Percentiles rank a stretch among this genome's conserved stretches.
phyloP scores from a whole-genome alignment of 2,888 invertebrate species.

The Pristionchus entomophagus region DNA sequence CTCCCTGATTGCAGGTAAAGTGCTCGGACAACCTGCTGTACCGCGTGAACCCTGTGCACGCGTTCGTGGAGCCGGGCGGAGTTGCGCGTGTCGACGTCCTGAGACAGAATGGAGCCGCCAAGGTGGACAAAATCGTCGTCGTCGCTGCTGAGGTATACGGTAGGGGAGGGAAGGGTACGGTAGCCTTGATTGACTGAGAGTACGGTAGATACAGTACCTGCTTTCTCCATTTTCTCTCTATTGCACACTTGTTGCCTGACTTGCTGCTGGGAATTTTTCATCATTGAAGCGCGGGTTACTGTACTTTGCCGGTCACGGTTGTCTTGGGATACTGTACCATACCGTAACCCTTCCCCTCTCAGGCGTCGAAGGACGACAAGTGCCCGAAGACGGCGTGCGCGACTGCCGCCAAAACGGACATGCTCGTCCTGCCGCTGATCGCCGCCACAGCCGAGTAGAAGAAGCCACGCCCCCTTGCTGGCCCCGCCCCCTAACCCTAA shows the following conservation, averaged over 20 bases:
- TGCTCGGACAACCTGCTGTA: conserved; percentile 48
- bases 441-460: conserved; percentile 9
- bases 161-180: not conserved
- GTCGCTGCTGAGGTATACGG: conserved; percentile 39
- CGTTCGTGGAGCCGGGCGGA: conserved; percentile 42
- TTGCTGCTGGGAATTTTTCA: too few species aligned
- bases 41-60: conserved; percentile 44
- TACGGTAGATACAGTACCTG: not conserved
- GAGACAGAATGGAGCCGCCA: conserved; percentile 45
- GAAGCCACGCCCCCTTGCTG: not conserved
- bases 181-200: not conserved
- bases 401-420: not conserved
- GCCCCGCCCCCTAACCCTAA: not conserved
- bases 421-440: conserved; percentile 20
- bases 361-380: conserved; percentile 23
- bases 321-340: not conserved
- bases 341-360: not conserved
- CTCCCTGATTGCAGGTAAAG: conserved; percentile 27
- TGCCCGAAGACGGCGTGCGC: not conserved
- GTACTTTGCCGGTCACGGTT: too few species aligned
- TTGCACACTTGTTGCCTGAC: too few species aligned
- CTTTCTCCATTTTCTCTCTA: too few species aligned
- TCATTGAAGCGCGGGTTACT: too few species aligned
- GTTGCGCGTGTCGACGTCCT: not conserved
- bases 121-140: conserved; percentile 46